Percentiles rank a stretch among this genome's conserved stretches.
Evolutionary conservation across 2,113 vertebrate genomes (phyloP).

Genomic region (Corythaeola cristata): DNA sequence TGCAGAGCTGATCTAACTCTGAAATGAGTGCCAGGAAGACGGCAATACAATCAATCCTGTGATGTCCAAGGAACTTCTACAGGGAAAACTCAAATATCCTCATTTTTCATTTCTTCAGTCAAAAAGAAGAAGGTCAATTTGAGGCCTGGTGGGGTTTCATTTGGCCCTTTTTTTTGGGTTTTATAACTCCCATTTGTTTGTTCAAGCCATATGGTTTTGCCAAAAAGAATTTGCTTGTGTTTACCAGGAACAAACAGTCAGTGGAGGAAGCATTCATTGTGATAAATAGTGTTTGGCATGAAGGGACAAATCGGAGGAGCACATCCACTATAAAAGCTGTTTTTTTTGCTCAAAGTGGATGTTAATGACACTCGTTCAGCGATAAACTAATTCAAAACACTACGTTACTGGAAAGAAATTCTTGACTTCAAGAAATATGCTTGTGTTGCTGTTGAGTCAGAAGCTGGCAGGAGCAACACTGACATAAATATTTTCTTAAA

Average conservation of each 20-base stretch:
- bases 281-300: slow-evolving; percentile 32
- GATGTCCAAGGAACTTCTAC: background rate
- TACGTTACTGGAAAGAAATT: background rate
- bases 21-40: background rate
- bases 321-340: slow-evolving; percentile 8
- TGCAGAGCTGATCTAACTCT: background rate
- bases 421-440: background rate
- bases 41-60: background rate
- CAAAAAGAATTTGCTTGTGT: slow-evolving; percentile 38
- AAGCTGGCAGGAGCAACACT: background rate
- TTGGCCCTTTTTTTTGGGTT: background rate
- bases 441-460: slow-evolving; percentile 16
- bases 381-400: slow-evolving; percentile 39
- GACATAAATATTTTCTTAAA: slow-evolving; percentile 30
- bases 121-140: background rate
- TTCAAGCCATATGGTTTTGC: slow-evolving; percentile 22
- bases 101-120: background rate
- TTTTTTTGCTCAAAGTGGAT: slow-evolving; percentile 6
- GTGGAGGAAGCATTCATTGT: background rate
- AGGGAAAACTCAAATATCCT: background rate
- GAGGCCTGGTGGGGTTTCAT: background rate
- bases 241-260: slow-evolving; percentile 27
- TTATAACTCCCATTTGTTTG: slow-evolving; percentile 23
- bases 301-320: background rate
- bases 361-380: background rate